Percentiles rank a stretch among this genome's conserved stretches.
Conservation (phyloP, 2,797 vertebrate species). For the Mus minutoides region DNA sequence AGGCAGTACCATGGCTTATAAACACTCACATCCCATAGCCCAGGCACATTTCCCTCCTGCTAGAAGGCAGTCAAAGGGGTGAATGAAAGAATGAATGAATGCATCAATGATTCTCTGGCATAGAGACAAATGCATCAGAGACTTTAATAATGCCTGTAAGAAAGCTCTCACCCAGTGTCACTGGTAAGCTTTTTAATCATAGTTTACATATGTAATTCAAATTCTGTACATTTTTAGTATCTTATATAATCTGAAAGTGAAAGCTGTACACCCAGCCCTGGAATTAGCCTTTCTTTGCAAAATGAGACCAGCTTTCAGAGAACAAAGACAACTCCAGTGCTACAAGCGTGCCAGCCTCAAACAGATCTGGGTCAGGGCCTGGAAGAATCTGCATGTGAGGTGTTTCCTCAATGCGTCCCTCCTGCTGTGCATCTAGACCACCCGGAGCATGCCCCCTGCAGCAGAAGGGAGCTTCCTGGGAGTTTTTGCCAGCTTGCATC, state of each 20-base stretch:
- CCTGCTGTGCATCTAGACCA: neutral
- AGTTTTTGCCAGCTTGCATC: neutral
- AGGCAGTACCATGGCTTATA: neutral
- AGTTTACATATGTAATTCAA: neutral
- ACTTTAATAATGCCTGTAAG: neutral
- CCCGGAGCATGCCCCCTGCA: neutral
- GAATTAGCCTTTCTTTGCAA: constrained; percentile 34
- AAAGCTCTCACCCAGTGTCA: neutral
- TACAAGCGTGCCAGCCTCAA: neutral
- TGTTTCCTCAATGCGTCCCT: neutral
- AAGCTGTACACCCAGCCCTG: neutral
- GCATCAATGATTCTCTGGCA: neutral
- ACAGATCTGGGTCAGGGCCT: neutral
- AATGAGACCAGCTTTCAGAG: constrained; percentile 14
- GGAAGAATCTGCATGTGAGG: neutral
- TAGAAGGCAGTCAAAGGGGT: neutral
- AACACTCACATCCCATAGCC: neutral
- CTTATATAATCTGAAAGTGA: constrained; percentile 33
- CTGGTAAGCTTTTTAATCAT: neutral
- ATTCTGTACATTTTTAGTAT: neutral
- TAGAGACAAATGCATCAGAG: neutral
- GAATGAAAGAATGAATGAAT: neutral
- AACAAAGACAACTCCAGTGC: neutral
- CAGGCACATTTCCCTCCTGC: neutral
- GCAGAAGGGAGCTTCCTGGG: neutral